These are phyloP conservation scores for Priocnemis perturbator DNA, from an alignment of 2,888 invertebrate genomes.

Conservation along the genomic window DNA sequence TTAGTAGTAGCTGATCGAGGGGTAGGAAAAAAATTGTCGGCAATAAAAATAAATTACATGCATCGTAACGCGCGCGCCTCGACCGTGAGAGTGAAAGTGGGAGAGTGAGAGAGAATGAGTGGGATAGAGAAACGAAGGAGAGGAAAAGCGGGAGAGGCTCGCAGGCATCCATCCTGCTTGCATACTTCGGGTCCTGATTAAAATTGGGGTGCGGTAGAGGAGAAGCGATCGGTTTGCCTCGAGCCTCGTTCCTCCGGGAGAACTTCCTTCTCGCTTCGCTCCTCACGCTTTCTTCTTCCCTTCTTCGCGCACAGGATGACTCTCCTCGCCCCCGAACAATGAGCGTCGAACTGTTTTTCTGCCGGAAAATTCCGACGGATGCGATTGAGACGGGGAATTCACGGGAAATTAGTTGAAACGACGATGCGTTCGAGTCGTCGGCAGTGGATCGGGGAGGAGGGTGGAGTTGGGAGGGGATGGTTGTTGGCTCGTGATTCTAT, in stretches of 20 bases:
- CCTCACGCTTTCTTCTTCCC: neutral
- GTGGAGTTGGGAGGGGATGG: too few species aligned
- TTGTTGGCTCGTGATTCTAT: too few species aligned
- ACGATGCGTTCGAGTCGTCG: too few species aligned
- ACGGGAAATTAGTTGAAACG: too few species aligned
- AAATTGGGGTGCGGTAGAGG: conserved; percentile 74
- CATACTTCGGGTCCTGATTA: conserved; percentile 74
- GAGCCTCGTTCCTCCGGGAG: conserved; percentile 57
- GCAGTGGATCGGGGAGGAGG: too few species aligned
- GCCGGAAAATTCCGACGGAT: too few species aligned
- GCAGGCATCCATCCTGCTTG: conserved; percentile 73
- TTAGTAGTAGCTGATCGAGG: conserved; percentile 73
- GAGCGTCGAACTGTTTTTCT: neutral
- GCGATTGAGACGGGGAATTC: too few species aligned
- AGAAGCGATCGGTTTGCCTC: conserved; percentile 66
- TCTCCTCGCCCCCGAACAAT: neutral
- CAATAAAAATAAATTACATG: conserved; percentile 76
- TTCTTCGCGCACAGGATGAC: neutral
- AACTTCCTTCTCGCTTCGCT: conserved; percentile 13
- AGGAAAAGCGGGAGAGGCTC: conserved; percentile 56
- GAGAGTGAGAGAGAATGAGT: too few species aligned
- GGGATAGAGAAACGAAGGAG: conserved; percentile 55
- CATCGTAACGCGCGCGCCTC: conserved; percentile 72
- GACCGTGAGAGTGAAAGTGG: too few species aligned
- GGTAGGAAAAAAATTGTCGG: conserved; percentile 74